Base-by-base conservation (phyloP, 2,113 vertebrate genomes). In the Ornithorhynchus anatinus region DNA sequence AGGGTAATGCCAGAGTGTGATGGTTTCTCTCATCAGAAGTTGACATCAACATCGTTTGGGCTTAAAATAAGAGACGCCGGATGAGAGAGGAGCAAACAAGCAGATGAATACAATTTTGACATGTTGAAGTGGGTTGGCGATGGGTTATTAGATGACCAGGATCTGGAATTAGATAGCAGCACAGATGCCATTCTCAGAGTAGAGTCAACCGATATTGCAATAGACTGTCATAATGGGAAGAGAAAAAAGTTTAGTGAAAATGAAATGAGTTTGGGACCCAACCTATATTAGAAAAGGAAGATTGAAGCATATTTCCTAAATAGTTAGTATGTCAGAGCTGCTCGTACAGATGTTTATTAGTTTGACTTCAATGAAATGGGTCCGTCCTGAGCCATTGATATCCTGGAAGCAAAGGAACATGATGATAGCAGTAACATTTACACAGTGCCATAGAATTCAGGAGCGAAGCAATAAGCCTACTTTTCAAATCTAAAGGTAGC, bases 281-380 rank as follows among this genome's bases (percentile, higher is more conserved):
- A 2, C 12, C 56, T 23, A 1, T 5, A 2, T 61, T 69, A 48
- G 52, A 61, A 63, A 80, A 71, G 11, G 22, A 56, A 59, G 63
- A 51, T 80, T 59, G 53, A 73, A 56, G 25, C 52, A 51, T 17
- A 27, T 36, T 71, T 64, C 73, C 74, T 64, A 70, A 81, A 60
- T 64, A 69, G 11, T 77, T 50, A 77, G 42, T 23, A 53, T 69
- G 19, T 69, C 23, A 59, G 65, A 16, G 11, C 33, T 65, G 58
- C 0, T 43, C 51, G 33, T 59, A 75, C 66, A 78, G 27, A 52
- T 73, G 38, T 81, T 25, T 33, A 7, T 57, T 48, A 39, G 19
- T 40, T 10, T 3, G 53, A 14, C 16, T 60, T 59, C 36, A 58
- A 77, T 62, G 69, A 77, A 84, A 57, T 17, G 63, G 20, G 40